Conservation (phyloP, 2,113 vertebrate species). For the Callithrix jacchus region DNA sequence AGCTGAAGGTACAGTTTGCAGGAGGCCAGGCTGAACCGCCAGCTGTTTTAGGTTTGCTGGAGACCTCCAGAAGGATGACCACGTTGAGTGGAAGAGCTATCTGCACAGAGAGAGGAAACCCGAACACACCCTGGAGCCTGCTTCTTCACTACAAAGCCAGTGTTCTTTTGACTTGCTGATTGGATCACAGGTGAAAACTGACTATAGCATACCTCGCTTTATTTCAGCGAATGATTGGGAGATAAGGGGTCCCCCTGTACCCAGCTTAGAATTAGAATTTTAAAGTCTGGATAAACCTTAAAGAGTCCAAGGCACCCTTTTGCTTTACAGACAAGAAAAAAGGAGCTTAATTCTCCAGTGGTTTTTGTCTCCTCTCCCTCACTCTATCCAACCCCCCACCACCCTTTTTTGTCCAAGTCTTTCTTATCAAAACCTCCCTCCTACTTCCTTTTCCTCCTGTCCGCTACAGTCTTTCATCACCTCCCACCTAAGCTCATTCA, state of each 20-base stretch:
- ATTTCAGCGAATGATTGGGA: not conserved
- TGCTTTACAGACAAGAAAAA: not conserved
- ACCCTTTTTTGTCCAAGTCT: not conserved
- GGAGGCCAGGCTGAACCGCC: not conserved
- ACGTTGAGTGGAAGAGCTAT: not conserved
- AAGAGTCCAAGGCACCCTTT: not conserved
- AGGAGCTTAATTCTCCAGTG: not conserved
- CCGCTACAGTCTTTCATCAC: not conserved
- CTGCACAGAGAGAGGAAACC: not conserved
- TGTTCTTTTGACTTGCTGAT: not conserved
- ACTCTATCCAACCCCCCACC: not conserved
- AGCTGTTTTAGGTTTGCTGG: not conserved
- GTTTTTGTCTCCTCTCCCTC: not conserved
- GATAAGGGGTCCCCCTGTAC: fast-evolving
- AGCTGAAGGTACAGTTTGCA: conserved; percentile 62
- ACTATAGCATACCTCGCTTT: not conserved
- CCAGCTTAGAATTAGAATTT: not conserved
- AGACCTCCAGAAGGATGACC: not conserved
- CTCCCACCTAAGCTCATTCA: not conserved
- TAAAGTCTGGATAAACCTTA: not conserved
- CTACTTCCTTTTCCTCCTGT: not conserved
- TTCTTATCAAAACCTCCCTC: not conserved
- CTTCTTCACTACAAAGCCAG: not conserved
- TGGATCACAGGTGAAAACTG: not conserved
- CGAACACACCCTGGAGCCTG: fast-evolving